Conservation (phyloP, 2,113 vertebrate genomes). For the Eulemur macaco region DNA sequence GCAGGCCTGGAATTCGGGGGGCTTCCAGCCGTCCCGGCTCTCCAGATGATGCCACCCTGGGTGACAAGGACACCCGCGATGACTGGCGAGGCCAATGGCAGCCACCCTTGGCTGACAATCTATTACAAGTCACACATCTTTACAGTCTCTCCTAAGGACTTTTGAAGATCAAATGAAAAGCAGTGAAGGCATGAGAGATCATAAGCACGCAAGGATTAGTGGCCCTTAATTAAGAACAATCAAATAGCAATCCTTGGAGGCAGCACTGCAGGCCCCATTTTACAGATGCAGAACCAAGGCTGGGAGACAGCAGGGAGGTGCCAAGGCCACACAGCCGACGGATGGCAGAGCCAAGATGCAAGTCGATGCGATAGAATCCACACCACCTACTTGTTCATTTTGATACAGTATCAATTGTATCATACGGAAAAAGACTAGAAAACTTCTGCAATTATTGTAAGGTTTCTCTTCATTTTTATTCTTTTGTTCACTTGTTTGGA, state of each 20-base stretch:
- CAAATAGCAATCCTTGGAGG: not conserved
- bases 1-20: rapidly evolving
- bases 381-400: not conserved
- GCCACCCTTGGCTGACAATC: not conserved
- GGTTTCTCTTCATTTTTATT: not conserved
- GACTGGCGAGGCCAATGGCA: rapidly evolving
- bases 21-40: not conserved
- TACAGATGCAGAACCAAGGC: not conserved
- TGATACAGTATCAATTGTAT: not conserved
- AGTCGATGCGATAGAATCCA: not conserved
- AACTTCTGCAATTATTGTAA: not conserved
- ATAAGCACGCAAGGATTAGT: not conserved
- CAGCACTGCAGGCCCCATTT: not conserved
- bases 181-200: not conserved
- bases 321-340: not conserved
- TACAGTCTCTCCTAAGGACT: not conserved
- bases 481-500: not conserved
- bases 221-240: not conserved
- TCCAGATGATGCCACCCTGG: rapidly evolving
- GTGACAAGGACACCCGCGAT: not conserved
- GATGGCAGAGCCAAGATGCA: not conserved
- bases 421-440: not conserved
- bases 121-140: not conserved
- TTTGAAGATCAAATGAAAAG: not conserved
- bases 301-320: not conserved